Percentiles rank a stretch among this genome's conserved stretches.
These are phyloP conservation scores for Sphenodon punctatus DNA, from an alignment of 2,797 vertebrate genomes.

Conservation along the genomic window DNA sequence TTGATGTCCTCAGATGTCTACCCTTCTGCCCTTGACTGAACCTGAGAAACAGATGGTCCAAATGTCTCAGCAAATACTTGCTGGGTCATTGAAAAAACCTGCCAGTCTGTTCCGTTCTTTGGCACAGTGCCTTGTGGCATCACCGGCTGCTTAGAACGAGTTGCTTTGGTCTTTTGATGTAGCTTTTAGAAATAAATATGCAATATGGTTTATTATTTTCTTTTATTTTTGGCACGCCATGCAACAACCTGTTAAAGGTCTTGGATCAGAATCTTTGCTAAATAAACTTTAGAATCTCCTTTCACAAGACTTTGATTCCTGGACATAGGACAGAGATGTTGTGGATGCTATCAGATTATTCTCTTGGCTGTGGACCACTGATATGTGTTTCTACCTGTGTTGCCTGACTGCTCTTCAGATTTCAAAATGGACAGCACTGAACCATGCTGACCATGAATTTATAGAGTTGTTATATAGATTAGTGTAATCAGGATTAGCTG, in stretches of 20 bases:
- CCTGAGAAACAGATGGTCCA: slow-evolving; percentile 7
- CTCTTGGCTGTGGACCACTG: neutral
- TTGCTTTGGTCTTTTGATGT: neutral
- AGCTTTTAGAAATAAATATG: neutral
- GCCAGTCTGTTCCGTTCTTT: neutral
- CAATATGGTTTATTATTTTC: neutral
- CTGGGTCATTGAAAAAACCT: neutral
- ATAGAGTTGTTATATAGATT: no score
- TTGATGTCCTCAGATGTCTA: neutral
- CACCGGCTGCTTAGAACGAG: neutral
- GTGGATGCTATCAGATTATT: neutral
- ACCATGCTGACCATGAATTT: neutral
- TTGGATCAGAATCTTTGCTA: neutral
- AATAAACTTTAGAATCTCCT: neutral
- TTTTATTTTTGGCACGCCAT: neutral
- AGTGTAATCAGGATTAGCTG: no score
- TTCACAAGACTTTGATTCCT: neutral
- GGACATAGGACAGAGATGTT: neutral
- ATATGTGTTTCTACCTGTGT: neutral
- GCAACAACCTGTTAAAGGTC: neutral
- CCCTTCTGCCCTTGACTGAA: slow-evolving; percentile 14
- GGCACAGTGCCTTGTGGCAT: neutral
- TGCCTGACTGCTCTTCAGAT: neutral
- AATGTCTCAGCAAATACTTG: neutral
- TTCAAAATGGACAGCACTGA: neutral